Evolutionary conservation across 2,888 invertebrate species (phyloP).

Genomic region (Abrostola triplasia): DNA sequence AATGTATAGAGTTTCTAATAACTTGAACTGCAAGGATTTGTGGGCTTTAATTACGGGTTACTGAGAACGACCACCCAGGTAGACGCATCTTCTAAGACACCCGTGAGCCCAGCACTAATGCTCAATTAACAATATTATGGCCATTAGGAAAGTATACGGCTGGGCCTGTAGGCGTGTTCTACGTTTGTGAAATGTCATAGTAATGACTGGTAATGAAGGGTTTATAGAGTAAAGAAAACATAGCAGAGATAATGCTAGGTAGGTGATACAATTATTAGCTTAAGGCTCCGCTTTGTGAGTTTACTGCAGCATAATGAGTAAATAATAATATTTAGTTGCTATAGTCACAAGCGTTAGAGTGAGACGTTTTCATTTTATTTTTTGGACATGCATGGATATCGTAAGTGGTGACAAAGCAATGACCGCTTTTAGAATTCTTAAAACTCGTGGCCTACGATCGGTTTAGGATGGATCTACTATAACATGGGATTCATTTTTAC

Average conservation of each 20-base stretch:
- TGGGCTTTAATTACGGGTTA: constrained; percentile 57
- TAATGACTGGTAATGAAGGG: constrained; percentile 41
- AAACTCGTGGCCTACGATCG: too few relatives aligned
- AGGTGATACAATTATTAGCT: not conserved
- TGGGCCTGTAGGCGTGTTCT: constrained; percentile 29
- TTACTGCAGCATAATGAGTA: constrained; percentile 7
- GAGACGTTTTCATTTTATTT: too few relatives aligned
- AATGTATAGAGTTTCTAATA: constrained; percentile 35
- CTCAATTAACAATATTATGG: constrained; percentile 62
- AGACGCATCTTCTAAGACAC: constrained; percentile 27
- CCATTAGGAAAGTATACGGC: constrained; percentile 59
- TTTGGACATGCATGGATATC: too few relatives aligned
- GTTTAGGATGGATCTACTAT: too few relatives aligned
- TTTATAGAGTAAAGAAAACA: constrained; percentile 35
- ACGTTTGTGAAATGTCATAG: constrained; percentile 40
- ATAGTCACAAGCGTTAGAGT: too few relatives aligned
- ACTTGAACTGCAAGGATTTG: constrained; percentile 53
- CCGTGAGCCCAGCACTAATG: constrained; percentile 48
- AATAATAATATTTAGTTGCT: too few relatives aligned
- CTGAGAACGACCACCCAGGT: constrained; percentile 67
- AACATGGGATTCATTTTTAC: too few relatives aligned
- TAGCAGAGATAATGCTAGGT: constrained; percentile 14
- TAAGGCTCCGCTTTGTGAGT: constrained; percentile 1
- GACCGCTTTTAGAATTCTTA: too few relatives aligned
- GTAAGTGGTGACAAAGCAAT: too few relatives aligned